Conservation (phyloP, 2,113 vertebrate genomes). For the Nematolebias whitei region DNA sequence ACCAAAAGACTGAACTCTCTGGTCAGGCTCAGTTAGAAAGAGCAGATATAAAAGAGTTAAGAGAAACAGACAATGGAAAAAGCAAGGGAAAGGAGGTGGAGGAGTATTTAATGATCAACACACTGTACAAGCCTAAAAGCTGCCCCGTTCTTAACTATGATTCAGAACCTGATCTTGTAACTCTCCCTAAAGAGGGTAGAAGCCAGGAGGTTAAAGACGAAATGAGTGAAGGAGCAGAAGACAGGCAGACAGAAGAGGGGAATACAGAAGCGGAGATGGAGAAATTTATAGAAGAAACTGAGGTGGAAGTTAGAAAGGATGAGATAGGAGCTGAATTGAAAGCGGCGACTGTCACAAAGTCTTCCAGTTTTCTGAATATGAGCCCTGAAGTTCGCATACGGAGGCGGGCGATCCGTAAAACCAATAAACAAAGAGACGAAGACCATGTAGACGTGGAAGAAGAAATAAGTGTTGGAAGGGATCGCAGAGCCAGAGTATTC, state of each 20-base stretch:
- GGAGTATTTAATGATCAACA: constrained; percentile 53
- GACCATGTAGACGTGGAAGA: constrained; percentile 50
- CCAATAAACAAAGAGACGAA: constrained; percentile 54
- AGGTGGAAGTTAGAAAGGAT: constrained; percentile 13
- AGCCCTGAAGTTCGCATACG: constrained; percentile 56
- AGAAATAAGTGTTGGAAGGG: constrained; percentile 69
- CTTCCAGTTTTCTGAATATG: constrained; percentile 68
- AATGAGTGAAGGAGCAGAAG: constrained; percentile 24
- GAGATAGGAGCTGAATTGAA: constrained; percentile 2
- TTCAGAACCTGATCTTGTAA: constrained; percentile 19
- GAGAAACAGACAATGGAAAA: constrained; percentile 18
- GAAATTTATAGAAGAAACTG: neutral
- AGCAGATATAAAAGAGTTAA: neutral
- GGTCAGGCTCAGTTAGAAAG: constrained; percentile 17
- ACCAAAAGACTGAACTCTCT: constrained; percentile 27
- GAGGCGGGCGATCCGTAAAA: constrained; percentile 71
- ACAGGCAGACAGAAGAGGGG: constrained; percentile 9
- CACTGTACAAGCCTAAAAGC: constrained; percentile 72
- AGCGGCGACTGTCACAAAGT: constrained; percentile 28
- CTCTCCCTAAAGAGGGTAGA: constrained; percentile 15
- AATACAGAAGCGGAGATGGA: neutral
- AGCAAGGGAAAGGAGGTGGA: constrained; percentile 42
- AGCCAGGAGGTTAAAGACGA: constrained; percentile 25
- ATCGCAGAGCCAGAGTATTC: constrained; percentile 79
- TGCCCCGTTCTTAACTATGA: constrained; percentile 69